Base-by-base conservation (phyloP, 2,113 vertebrate species). In the Sander vitreus region DNA sequence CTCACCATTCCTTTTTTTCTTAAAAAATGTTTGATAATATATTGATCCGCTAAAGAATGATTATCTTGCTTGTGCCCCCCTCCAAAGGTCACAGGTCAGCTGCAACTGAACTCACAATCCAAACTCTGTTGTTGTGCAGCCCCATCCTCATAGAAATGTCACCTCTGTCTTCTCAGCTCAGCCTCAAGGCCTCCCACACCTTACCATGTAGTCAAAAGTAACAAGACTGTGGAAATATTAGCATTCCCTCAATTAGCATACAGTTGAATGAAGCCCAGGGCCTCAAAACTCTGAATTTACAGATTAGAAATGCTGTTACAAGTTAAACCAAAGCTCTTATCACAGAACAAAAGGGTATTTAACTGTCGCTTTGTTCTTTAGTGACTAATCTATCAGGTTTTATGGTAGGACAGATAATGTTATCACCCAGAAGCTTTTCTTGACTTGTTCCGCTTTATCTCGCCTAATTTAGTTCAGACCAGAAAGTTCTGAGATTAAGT, bases 341-440 rank as follows among this genome's bases (percentile, higher is more conserved):
- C 91, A 85, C 30, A 3, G 51, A 43, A 87, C 76, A 84, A 87
- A 87, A 36, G 70, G 69, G 59, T 86, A 76, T 88, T 65, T 80
- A 80, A 88, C 45, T 79, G 68, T 78, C 10, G 84, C 93, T 93
- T 94, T 94, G 91, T 94, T 93, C 87, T 84, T 82, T 58, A 7
- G 78, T 80, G 76, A 90, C 92, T 93, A 92, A 92, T 92, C 91
- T 88, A 91, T 91, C 87, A 85, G 81, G 86, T 91, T 94, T 93
- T 93, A 93, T 87, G 84, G 91, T 75, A 12, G 74, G 55, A 76
- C 2, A 90, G 93, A 93, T 92, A 91, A 89, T 87, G 80, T 85
- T 93, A 92, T 93, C 92, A 92, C 65, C 63, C 71, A 77, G 78
- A 86, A 85, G 83, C 85, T 80, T 88, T 85, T 85, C 76, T 85